Percentiles rank a stretch among this genome's conserved stretches.
These are phyloP conservation scores for Rhodophaea formosa DNA, from an alignment of 2,888 invertebrate species.

Conservation along the genomic window DNA sequence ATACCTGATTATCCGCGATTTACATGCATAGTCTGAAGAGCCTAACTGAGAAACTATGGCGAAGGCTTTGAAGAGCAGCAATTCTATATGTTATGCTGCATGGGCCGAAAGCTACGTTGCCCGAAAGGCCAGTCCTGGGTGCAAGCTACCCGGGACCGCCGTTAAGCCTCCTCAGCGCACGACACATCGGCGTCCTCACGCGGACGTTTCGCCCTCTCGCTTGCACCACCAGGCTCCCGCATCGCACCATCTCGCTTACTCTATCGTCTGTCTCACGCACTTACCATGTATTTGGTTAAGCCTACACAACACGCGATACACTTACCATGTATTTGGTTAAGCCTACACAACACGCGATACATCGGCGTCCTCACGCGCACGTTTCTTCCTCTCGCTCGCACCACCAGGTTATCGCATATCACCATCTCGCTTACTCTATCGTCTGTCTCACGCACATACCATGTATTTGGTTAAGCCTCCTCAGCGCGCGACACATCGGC, in stretches of 20 bases:
- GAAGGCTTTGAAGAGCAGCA: too few relatives aligned
- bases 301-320: conserved; percentile 91
- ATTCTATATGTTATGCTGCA: too few relatives aligned
- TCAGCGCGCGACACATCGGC: conserved; percentile 94
- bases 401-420: conserved; percentile 90
- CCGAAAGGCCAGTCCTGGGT: too few relatives aligned
- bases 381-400: conserved; percentile 91
- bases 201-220: conserved; percentile 91
- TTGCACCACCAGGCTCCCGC: conserved; percentile 91
- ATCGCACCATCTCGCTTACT: conserved; percentile 91
- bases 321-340: conserved; percentile 93
- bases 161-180: conserved; percentile 92
- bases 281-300: conserved; percentile 93
- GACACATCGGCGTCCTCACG: conserved; percentile 95
- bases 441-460: too few relatives aligned
- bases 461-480: conserved; percentile 92
- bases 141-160: too few relatives aligned
- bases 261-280: too few relatives aligned
- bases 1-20: too few relatives aligned
- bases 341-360: conserved; percentile 91
- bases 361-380: conserved; percentile 94
- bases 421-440: too few relatives aligned
- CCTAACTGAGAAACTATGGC: too few relatives aligned
- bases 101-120: too few relatives aligned
- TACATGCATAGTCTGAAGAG: too few relatives aligned